Evolutionary conservation across 2,113 vertebrate species (phyloP), one percentile per base, ranked within the genome.

Genomic region (Gymnobelideus leadbeateri): DNA sequence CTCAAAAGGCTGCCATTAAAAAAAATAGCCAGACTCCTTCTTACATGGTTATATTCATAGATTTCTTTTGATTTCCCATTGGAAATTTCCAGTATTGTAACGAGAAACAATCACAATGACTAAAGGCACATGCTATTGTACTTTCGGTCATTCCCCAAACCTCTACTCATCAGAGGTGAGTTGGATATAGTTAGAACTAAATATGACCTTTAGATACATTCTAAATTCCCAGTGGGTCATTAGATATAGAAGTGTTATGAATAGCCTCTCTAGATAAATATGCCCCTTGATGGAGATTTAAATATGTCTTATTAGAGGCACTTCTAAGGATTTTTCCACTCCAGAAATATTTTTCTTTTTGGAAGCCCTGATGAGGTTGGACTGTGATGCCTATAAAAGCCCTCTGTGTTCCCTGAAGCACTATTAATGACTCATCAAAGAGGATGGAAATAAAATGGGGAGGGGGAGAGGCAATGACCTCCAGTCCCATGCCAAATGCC

Each of bases 341-440:
- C 95, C 94, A 95, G 97, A 98, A 97, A 95, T 96, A 97, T 94
- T 97, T 96, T 51, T 98, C 97, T 94, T 98, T 98, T 98, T 96
- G 95, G 95, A 97, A 98, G 97, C 94, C 95, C 19, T 92, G 96
- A 96, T 26, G 51, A 97, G 94, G 52, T 97, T 0, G 96, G 97
- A 97, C 96, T 91, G 95, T 90, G 94, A 92, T 93, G 96, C 94
- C 98, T 98, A 97, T 98, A 98, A 98, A 98, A 98, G 97, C 96
- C 93, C 95, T 93, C 96, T 97, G 96, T 97, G 94, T 96, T 97
- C 93, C 95, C 96, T 89, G 53, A 47, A 54, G 92, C 61, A 6
- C 93, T 97, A 91, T 94, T 97, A 98, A 94, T 96, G 95, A 98
- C 97, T 96, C 97, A 95, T 98, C 96, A 94, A 96, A 96, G 98